Conservation (phyloP, 2,797 vertebrate genomes). For the Morelia viridis region DNA sequence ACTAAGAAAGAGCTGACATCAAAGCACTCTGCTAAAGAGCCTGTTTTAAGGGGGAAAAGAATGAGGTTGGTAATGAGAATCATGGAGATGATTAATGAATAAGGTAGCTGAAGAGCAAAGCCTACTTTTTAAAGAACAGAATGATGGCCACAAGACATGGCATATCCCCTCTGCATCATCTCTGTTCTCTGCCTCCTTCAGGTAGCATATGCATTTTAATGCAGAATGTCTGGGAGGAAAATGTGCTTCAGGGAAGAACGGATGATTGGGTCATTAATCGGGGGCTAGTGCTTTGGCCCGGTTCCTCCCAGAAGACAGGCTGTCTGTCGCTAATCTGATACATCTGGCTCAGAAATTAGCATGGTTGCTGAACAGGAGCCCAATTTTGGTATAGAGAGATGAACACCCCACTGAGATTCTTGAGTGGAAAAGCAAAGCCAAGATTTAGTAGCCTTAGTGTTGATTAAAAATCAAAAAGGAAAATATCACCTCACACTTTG, state of each 20-base stretch:
- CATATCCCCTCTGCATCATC: neutral
- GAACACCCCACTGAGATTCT: too few species aligned
- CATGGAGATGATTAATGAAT: constrained; percentile 4
- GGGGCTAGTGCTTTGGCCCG: neutral
- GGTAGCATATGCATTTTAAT: neutral
- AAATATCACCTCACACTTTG: neutral
- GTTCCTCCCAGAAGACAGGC: neutral
- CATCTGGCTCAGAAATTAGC: neutral
- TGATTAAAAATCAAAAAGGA: neutral
- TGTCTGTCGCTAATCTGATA: neutral
- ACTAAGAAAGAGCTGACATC: constrained; percentile 1
- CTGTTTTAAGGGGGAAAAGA: neutral
- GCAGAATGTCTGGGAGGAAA: neutral
- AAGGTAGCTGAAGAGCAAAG: neutral
- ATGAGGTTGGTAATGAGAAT: neutral
- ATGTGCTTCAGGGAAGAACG: neutral
- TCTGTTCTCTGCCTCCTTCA: neutral
- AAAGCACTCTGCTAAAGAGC: neutral
- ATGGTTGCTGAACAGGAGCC: neutral
- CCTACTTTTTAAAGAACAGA: neutral
- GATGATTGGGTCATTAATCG: neutral
- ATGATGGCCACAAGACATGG: neutral
- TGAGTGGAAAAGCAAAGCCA: neutral
- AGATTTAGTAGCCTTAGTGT: neutral
- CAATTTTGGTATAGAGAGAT: neutral